Percentiles rank a stretch among this genome's conserved stretches.
phyloP scores from a whole-genome alignment of 2,888 invertebrate genomes.

The Microplitis manilae region DNA sequence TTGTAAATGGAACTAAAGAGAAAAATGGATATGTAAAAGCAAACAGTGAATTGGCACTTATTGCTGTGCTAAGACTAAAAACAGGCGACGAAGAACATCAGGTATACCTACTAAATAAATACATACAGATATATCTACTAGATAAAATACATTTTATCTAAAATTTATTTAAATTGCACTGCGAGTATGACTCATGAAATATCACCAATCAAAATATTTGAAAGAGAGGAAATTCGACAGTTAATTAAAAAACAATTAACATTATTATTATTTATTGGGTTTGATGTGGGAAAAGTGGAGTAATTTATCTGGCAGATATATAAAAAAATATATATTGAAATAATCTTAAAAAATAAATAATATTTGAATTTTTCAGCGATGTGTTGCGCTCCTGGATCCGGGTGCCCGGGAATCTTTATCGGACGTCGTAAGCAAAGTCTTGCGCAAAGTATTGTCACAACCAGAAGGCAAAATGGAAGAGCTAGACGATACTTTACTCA shows the following conservation, averaged over 20 bases:
- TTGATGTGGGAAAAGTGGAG: no score
- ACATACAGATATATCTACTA: not conserved
- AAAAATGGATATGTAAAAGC: constrained; percentile 96
- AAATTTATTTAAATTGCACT: no score
- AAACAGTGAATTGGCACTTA: constrained; percentile 93
- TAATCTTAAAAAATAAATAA: not conserved
- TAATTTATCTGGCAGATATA: no score
- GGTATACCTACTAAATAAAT: constrained; percentile 70
- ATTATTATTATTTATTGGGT: no score
- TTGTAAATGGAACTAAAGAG: constrained; percentile 98
- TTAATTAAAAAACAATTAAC: no score
- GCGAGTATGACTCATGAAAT: no score
- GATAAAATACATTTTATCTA: not conserved
- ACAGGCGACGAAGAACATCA: constrained; percentile 82
- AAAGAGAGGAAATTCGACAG: no score
- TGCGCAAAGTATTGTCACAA: constrained; percentile 84
- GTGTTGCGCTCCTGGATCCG: constrained; percentile 83
- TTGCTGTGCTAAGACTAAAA: constrained; percentile 86
- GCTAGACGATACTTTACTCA: constrained; percentile 91
- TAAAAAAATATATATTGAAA: no score
- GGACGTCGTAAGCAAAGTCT: constrained; percentile 91
- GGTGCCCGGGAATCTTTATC: constrained; percentile 91
- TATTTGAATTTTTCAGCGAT: constrained; percentile 74
- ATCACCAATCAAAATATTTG: no score
- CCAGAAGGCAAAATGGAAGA: constrained; percentile 91